A percentile compares a stretch with the other conserved stretches of the same genome.
Conservation (phyloP, 2,113 vertebrate genomes). For the Cyprinus carpio region DNA sequence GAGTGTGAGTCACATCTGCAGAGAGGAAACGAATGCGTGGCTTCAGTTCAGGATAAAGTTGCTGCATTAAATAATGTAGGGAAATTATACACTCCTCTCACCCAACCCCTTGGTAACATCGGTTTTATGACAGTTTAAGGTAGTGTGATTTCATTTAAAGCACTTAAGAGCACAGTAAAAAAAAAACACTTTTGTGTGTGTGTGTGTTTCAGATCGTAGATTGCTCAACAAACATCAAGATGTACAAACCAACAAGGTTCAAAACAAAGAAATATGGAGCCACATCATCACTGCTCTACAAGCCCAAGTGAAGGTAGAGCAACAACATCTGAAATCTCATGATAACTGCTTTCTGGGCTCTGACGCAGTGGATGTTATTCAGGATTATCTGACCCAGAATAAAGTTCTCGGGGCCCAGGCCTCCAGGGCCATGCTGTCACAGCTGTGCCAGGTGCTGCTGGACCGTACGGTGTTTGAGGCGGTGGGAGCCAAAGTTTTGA, state of each 20-base stretch:
- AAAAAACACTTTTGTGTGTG: background rate
- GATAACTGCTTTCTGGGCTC: slow-evolving; percentile 90
- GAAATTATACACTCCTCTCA: slow-evolving; percentile 48
- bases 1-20: background rate
- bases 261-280: slow-evolving; percentile 40
- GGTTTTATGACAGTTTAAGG: background rate
- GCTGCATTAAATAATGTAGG: slow-evolving; percentile 41
- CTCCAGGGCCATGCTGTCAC: slow-evolving; percentile 81
- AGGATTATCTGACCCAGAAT: slow-evolving; percentile 77
- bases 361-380: slow-evolving; percentile 87
- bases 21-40: background rate
- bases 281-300: slow-evolving; percentile 47
- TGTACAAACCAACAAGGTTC: background rate
- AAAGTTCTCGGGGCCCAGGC: slow-evolving; percentile 80
- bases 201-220: slow-evolving; percentile 41
- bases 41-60: slow-evolving; percentile 47
- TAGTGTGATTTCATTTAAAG: background rate
- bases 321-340: slow-evolving; percentile 82
- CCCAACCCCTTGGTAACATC: slow-evolving; percentile 25
- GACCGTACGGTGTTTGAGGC: slow-evolving; percentile 89
- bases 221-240: background rate
- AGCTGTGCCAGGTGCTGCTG: slow-evolving; percentile 89
- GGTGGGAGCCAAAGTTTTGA: slow-evolving; percentile 83
- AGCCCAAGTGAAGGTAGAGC: slow-evolving; percentile 56
- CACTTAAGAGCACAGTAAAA: background rate